A percentile compares a stretch with the other conserved stretches of the same genome.
Evolutionary conservation across 2,888 invertebrate species (phyloP).

Genomic region (Microdon myrmicae): DNA sequence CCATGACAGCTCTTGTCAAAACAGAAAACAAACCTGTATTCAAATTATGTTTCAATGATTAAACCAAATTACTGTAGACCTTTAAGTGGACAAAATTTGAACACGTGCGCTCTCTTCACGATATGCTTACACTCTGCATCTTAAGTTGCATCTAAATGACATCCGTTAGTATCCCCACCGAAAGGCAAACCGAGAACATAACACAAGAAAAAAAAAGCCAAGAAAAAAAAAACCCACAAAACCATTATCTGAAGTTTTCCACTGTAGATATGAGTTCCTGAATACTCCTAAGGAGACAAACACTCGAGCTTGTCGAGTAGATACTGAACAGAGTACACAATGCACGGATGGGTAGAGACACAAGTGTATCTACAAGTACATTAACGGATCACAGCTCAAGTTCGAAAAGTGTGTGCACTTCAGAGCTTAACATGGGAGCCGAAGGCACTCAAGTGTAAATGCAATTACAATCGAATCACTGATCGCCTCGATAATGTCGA

Average conservation of each 20-base stretch:
- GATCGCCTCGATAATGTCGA: slow-evolving; percentile 48
- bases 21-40: too few species aligned
- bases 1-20: too few species aligned
- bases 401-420: slow-evolving; percentile 29
- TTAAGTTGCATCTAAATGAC: slow-evolving; percentile 14
- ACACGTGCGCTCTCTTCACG: slow-evolving; percentile 42
- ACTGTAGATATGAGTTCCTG: slow-evolving; percentile 25
- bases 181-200: too few species aligned
- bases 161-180: too few species aligned
- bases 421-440: slow-evolving; percentile 22
- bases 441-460: slow-evolving; percentile 38
- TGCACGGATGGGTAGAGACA: too few species aligned
- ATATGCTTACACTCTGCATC: slow-evolving; percentile 24
- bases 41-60: too few species aligned
- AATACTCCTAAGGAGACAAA: slow-evolving; percentile 36
- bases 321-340: too few species aligned
- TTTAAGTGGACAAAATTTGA: slow-evolving; percentile 34
- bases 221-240: neutral
- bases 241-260: neutral
- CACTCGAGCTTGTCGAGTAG: slow-evolving; percentile 50
- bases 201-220: neutral
- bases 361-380: slow-evolving; percentile 38
- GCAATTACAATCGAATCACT: slow-evolving; percentile 39
- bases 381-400: slow-evolving; percentile 30
- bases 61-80: too few species aligned